Evolutionary conservation across 2,888 invertebrate genomes (phyloP), one percentile per base, ranked within the genome.

Genomic region (Axea sp.): DNA sequence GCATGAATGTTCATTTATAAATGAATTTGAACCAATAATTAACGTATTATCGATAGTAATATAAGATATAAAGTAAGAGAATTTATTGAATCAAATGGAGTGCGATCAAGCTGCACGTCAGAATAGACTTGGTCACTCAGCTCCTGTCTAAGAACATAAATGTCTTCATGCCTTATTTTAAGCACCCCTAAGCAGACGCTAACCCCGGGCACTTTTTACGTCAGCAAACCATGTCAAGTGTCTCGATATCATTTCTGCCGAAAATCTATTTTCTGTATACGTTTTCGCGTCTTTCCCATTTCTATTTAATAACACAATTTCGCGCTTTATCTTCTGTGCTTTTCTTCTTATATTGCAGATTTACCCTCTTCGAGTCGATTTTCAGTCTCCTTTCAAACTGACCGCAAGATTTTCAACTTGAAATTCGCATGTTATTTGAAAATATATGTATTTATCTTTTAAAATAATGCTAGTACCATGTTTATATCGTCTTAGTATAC

Each of bases 71-170:
- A 45, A 37, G 41, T 24, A 76, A 73, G 75, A 78, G 75, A 73
- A 51, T 75, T 84, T 83, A 82, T 84, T 81, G 79, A 77, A 85
- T 82, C 81, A 85, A 83, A 81, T 78, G 81, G 78, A 53, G 53
- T 39, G 47, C 45, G 65, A 65, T 51, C 72, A 65, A 83, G 84
- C 82, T 81, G 83, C 81, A 83, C 83, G 82, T 81, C 82, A 81
- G 79, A 84, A 83, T 83, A 82, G 83, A 85, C 78, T 83, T 76
- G 82, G 84, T 83, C 81, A 80, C 81, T 78, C 81, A 83, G 85
- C 82, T 85, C 80, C 64, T 83, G 82, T 84, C 81, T 77, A 80
- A 82, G 78, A 79, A 68, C 68, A 68, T 73, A 49, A 73, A 73
- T 47, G 73, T 73, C 57, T 67, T 60, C 67, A 12, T 31, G 62